Conservation (phyloP, 2,888 invertebrate species). For the Aelia acuminata region DNA sequence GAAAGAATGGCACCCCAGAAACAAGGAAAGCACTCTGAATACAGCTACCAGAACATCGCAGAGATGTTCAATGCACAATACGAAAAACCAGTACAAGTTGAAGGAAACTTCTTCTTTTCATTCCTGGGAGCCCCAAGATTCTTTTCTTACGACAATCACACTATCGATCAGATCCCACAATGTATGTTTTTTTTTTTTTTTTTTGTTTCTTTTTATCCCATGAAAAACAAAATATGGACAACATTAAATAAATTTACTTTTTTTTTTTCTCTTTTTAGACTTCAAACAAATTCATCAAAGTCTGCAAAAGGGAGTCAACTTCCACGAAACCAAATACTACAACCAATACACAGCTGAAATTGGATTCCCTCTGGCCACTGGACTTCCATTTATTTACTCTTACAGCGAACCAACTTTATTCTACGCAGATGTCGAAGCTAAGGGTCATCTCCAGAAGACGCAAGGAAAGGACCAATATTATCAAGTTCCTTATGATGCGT, state of each 20-base stretch:
- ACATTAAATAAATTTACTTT: neutral
- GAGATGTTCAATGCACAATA: neutral
- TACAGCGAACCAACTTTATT: constrained; percentile 75
- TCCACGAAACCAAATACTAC: constrained; percentile 76
- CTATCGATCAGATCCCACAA: constrained; percentile 72
- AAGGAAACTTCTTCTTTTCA: constrained; percentile 73
- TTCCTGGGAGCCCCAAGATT: constrained; percentile 71
- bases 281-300: constrained; percentile 67
- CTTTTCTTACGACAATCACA: constrained; percentile 73
- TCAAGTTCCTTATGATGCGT: constrained; percentile 64
- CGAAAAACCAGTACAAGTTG: constrained; percentile 72
- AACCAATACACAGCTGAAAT: constrained; percentile 75
- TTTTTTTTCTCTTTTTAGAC: constrained; percentile 66
- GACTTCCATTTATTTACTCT: constrained; percentile 79
- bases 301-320: constrained; percentile 71
- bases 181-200: constrained; percentile 70
- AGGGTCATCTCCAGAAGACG: neutral
- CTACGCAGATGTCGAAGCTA: constrained; percentile 72
- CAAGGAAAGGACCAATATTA: constrained; percentile 61
- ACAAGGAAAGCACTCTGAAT: neutral
- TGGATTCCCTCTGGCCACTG: constrained; percentile 80
- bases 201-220: neutral
- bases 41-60: neutral
- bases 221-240: neutral
- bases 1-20: neutral